Base-by-base conservation (phyloP, 1,140 invertebrate species). In the Pectinophora gossypiella region DNA sequence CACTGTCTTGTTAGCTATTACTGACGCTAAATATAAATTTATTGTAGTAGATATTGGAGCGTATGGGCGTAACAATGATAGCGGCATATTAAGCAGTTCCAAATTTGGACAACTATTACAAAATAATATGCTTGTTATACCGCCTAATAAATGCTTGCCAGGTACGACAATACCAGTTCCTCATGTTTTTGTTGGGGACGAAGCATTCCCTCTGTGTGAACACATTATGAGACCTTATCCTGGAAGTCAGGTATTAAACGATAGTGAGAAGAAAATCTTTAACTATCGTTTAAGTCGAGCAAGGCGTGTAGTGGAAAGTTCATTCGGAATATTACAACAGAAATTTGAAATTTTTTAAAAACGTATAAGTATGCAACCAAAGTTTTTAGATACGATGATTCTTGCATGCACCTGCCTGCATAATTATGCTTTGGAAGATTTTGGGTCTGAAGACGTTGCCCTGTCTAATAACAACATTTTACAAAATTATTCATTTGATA, bases 161-260 rank as follows among this genome's bases (percentile, higher is more conserved):
- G 52, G 49, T n/a, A 60, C 35, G 3, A 38, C 36, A 44, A 32
- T 56, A 22, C 40, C 46, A 43, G 18, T 57, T 19, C 82, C 78
- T 19, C 72, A 70, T 61, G 61, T 81, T 32, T 61, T 88, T 54
- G 66, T 88, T n/a, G 82, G 70, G 12, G 88, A 89, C 60, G 85
- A 87, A 44, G 84, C 84, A 15, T 89, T 88, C 59, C 65, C 70
- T 9, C 52, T 88, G 12, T 59, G 51, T 13, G 40, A 51, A 51
- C 44, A 67, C 45, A 50, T 60, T 40, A 40, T 61, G 38, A 51
- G 51, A 50, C 59, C 54, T 53, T 61, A 61, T 46, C 54, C 52
- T 49, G 48, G 53, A 19, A 2, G 4, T 35, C 38, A 47, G 45
- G 7, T 48, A 61, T 64, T 3, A 2, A n/a, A 43, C 2, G 40